phyloP scores from a whole-genome alignment of 2,888 invertebrate species.

The Crepidodera aurea region DNA sequence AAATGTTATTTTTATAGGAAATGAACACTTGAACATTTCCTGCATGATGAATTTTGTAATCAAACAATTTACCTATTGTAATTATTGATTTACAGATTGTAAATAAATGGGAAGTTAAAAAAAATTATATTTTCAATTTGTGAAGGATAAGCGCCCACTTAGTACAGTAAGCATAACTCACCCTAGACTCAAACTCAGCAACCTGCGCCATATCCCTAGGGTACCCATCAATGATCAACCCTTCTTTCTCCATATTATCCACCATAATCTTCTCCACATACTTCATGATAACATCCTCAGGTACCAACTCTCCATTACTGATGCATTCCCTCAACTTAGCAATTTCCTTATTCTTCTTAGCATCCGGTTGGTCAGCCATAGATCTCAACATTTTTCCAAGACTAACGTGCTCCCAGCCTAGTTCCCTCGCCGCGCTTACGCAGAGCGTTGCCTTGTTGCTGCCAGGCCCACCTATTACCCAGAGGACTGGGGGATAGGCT shows the following conservation, averaged over 20 bases:
- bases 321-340: constrained; percentile 71
- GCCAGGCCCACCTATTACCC: constrained; percentile 85
- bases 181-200: constrained; percentile 87
- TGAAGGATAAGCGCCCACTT: no score
- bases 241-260: constrained; percentile 69
- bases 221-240: constrained; percentile 93
- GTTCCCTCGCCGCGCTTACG: constrained; percentile 72
- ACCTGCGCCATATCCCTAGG: constrained; percentile 92
- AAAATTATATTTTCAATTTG: no score
- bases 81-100: no score
- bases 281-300: constrained; percentile 78
- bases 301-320: constrained; percentile 82
- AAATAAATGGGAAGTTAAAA: no score
- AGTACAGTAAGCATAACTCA: no score
- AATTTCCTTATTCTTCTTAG: constrained; percentile 53
- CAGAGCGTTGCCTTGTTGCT: constrained; percentile 88
- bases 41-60: no score
- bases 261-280: constrained; percentile 76
- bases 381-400: constrained; percentile 82
- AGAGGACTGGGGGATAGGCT: constrained; percentile 58
- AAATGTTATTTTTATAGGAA: no score
- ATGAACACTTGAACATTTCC: no score
- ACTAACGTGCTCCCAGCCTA: constrained; percentile 63
- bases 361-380: constrained; percentile 67
- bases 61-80: no score